phyloP scores from a whole-genome alignment of 2,797 vertebrate species.

The Ctenopoma multispine region DNA sequence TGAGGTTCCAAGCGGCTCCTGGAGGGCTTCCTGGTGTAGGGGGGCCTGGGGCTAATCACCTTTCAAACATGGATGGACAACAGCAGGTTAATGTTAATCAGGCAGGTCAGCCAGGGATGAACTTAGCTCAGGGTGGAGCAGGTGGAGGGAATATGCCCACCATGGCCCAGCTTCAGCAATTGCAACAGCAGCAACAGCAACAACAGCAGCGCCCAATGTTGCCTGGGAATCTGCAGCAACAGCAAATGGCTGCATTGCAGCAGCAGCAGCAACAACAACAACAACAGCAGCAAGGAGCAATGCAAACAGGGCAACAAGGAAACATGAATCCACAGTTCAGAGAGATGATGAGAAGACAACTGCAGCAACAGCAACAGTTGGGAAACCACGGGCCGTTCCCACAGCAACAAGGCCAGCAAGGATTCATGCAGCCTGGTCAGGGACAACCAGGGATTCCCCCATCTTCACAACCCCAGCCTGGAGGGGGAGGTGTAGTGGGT shows the following conservation, averaged over 20 bases:
- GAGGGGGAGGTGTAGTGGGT: constrained; percentile 66
- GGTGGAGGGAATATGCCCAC: constrained; percentile 74
- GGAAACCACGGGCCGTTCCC: constrained; percentile 93
- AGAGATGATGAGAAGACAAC: constrained; percentile 89
- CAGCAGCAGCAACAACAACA: constrained; percentile 47
- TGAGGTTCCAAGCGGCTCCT: constrained; percentile 82
- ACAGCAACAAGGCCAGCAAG: constrained; percentile 78
- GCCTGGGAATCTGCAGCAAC: constrained; percentile 82
- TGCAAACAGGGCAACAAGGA: constrained; percentile 88
- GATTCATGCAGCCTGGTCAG: constrained; percentile 80
- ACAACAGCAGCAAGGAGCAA: constrained; percentile 79
- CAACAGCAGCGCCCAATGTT: constrained; percentile 79
- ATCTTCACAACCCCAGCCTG: constrained; percentile 77
- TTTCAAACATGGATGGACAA: constrained; percentile 78
- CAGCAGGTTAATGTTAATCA: constrained; percentile 83
- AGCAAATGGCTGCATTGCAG: constrained; percentile 83
- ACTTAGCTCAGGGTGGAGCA: constrained; percentile 86
- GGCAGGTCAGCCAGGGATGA: constrained; percentile 85
- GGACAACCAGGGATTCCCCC: constrained; percentile 72
- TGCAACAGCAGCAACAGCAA: constrained; percentile 86
- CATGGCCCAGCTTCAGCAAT: constrained; percentile 87
- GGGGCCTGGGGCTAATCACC: constrained; percentile 75
- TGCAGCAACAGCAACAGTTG: constrained; percentile 90
- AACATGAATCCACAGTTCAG: constrained; percentile 91
- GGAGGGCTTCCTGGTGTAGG: constrained; percentile 68